phyloP scores from a whole-genome alignment of 2,113 vertebrate species.

The Nothobranchius furzeri region DNA sequence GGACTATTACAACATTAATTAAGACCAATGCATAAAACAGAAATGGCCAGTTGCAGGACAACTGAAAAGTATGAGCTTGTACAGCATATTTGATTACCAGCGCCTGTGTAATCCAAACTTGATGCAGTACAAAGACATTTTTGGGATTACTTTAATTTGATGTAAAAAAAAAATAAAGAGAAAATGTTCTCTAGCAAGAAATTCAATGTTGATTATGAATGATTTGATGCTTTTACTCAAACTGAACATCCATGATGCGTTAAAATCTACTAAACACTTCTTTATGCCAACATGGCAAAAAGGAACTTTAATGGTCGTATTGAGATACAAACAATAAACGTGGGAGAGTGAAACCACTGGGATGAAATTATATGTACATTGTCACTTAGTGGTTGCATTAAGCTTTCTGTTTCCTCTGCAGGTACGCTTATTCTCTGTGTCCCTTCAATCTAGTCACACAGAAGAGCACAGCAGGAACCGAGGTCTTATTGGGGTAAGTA shows the following conservation, averaged over 20 bases:
- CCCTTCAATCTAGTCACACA: conserved; percentile 77
- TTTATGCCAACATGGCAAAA: not conserved
- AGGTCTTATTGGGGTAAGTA: conserved; percentile 77
- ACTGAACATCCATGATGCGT: not conserved
- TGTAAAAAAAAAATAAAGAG: not conserved
- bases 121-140: too few relatives aligned
- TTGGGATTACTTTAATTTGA: not conserved
- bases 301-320: too few relatives aligned
- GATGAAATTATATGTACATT: not conserved
- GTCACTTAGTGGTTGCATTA: conserved; percentile 7
- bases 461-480: conserved; percentile 64
- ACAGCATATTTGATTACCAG: too few relatives aligned
- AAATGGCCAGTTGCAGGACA: too few relatives aligned
- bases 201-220: not conserved
- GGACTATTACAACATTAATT: too few relatives aligned
- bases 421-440: conserved; percentile 74
- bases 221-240: not conserved
- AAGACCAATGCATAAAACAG: too few relatives aligned
- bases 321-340: too few relatives aligned
- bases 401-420: conserved; percentile 38
- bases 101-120: not conserved
- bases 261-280: too few relatives aligned
- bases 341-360: not conserved
- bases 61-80: too few relatives aligned
- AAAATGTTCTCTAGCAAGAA: too few relatives aligned